Evolutionary conservation across 2,113 vertebrate genomes (phyloP).

Genomic region (Parotia lawesii): DNA sequence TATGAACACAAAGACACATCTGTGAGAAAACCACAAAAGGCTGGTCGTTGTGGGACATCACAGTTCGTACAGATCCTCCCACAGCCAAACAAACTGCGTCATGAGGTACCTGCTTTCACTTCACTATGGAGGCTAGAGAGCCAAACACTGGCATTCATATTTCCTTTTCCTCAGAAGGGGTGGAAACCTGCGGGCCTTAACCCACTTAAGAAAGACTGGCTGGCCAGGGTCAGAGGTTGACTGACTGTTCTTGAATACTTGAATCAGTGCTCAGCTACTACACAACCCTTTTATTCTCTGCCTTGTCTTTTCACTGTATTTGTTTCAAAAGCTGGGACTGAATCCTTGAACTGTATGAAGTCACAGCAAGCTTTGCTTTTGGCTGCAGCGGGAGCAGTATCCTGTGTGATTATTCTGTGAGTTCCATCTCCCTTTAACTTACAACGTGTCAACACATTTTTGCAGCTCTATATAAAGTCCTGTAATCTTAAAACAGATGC

Average conservation of each 20-base stretch:
- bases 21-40: neutral
- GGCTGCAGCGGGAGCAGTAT: neutral
- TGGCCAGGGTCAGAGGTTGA: neutral
- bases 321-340: neutral
- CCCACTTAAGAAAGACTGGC: neutral
- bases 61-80: neutral
- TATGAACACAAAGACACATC: neutral
- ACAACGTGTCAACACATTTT: neutral
- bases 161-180: neutral
- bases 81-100: neutral
- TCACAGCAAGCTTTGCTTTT: neutral
- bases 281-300: neutral
- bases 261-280: neutral
- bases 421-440: neutral
- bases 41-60: neutral
- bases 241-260: neutral
- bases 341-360: neutral
- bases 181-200: neutral
- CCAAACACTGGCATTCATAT: neutral
- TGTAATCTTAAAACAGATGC: constrained; percentile 17
- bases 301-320: neutral
- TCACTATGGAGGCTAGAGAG: neutral
- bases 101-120: neutral
- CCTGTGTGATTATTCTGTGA: neutral
- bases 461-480: neutral